Evolutionary conservation across 1,140 invertebrate species (phyloP).

Genomic region (Formica exsecta): DNA sequence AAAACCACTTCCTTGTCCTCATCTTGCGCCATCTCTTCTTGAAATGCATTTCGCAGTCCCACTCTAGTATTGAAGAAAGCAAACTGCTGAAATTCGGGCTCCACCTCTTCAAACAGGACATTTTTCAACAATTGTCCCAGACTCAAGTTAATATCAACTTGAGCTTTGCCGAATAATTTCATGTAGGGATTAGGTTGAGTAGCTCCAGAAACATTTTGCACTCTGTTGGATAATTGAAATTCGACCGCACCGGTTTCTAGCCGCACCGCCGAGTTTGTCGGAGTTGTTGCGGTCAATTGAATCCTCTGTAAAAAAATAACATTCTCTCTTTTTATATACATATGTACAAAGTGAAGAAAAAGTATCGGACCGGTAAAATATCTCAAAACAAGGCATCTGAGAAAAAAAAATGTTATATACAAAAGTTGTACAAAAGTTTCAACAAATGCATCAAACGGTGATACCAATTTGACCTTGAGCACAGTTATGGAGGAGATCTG

Average conservation of each 20-base stretch:
- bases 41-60: conserved; percentile 92
- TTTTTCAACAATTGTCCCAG: conserved; percentile 97
- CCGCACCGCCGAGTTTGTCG: conserved; percentile 97
- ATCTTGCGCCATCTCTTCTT: conserved; percentile 95
- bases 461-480: too few species aligned
- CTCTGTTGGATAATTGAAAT: conserved; percentile 96
- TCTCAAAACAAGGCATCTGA: too few species aligned
- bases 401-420: too few species aligned
- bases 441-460: too few species aligned
- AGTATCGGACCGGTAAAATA: too few species aligned
- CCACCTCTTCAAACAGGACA: conserved; percentile 97
- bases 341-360: too few species aligned
- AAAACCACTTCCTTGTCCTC: conserved; percentile 98
- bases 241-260: conserved; percentile 97
- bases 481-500: too few species aligned
- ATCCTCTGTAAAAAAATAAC: conserved; percentile 90
- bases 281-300: conserved; percentile 98
- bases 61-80: conserved; percentile 99
- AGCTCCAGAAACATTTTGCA: conserved; percentile 94
- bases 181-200: conserved; percentile 88
- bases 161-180: conserved; percentile 96
- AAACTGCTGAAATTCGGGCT: conserved; percentile 98
- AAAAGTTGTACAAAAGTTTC: too few species aligned
- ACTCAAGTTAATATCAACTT: conserved; percentile 97
- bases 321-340: not conserved